phyloP scores from a whole-genome alignment of 2,113 vertebrate species.

The Sisor rabdophorus region DNA sequence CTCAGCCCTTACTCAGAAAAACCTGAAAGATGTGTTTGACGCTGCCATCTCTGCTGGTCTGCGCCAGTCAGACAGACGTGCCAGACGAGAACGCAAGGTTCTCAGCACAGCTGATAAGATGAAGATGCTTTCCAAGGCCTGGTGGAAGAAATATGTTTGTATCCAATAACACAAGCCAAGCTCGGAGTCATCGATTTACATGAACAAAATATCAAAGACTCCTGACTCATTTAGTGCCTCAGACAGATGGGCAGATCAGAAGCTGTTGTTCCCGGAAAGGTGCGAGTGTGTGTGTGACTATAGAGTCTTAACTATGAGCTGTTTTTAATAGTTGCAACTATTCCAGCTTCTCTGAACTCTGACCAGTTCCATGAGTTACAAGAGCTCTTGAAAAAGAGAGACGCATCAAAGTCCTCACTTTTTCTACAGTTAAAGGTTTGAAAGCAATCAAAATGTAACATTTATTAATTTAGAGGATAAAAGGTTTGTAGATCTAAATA shows the following conservation, averaged over 20 bases:
- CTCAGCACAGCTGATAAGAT: constrained; percentile 75
- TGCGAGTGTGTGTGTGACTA: background rate
- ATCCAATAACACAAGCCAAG: constrained; percentile 60
- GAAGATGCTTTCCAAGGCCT: constrained; percentile 79
- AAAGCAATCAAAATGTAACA: background rate
- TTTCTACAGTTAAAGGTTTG: constrained; percentile 1
- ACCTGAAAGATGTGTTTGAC: constrained; percentile 82
- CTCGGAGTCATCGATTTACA: constrained; percentile 9
- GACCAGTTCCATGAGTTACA: background rate
- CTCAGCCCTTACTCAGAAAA: constrained; percentile 80
- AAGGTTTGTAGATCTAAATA: background rate
- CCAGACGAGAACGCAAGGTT: constrained; percentile 68
- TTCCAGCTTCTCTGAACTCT: constrained; percentile 4
- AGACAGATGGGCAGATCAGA: constrained; percentile 29
- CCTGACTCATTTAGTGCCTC: constrained; percentile 31
- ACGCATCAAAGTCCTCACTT: constrained; percentile 7
- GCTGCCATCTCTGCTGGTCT: constrained; percentile 75
- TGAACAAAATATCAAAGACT: constrained; percentile 38
- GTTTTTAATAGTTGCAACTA: constrained; percentile 9
- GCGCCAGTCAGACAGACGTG: constrained; percentile 62
- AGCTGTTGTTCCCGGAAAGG: background rate
- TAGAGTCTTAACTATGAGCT: constrained; percentile 1
- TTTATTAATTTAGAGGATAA: background rate
- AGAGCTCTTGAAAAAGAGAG: constrained; percentile 1
- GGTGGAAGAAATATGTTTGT: constrained; percentile 84